phyloP scores from a whole-genome alignment of 2,797 vertebrate genomes.

The Silurus lanzhouensis region DNA sequence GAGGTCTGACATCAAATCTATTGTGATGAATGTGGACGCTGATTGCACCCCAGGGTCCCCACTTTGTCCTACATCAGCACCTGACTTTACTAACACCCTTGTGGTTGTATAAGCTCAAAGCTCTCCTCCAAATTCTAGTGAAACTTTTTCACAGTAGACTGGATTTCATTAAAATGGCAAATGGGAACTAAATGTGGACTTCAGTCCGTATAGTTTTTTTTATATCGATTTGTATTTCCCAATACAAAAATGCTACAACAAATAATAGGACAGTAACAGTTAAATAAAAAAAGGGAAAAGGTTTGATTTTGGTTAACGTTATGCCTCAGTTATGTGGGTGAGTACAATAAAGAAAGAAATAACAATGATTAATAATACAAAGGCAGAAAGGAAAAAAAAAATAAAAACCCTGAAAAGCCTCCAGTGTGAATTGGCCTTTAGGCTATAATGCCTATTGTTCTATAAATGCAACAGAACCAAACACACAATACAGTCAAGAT shows the following conservation, averaged over 20 bases:
- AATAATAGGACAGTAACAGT: not conserved
- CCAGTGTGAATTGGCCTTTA: not conserved
- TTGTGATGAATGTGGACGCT: too few relatives aligned
- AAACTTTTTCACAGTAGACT: too few relatives aligned
- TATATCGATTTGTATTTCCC: too few relatives aligned
- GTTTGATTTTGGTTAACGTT: not conserved
- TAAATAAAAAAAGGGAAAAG: not conserved
- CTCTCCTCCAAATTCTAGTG: too few relatives aligned
- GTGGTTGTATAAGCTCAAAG: too few relatives aligned
- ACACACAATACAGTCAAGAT: not conserved
- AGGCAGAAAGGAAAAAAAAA: not conserved
- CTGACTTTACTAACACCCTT: too few relatives aligned
- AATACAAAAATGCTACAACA: not conserved
- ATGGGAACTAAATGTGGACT: too few relatives aligned
- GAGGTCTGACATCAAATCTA: too few relatives aligned
- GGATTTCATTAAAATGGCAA: too few relatives aligned
- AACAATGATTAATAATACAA: not conserved
- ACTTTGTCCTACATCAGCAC: too few relatives aligned
- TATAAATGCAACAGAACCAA: not conserved
- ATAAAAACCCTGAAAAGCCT: not conserved
- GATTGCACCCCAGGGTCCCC: too few relatives aligned
- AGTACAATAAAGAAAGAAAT: not conserved
- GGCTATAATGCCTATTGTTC: not conserved
- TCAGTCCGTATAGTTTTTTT: too few relatives aligned
- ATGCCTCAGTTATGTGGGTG: not conserved